Conservation (phyloP, 2,888 invertebrate species). For the Andricus quercusramuli region DNA sequence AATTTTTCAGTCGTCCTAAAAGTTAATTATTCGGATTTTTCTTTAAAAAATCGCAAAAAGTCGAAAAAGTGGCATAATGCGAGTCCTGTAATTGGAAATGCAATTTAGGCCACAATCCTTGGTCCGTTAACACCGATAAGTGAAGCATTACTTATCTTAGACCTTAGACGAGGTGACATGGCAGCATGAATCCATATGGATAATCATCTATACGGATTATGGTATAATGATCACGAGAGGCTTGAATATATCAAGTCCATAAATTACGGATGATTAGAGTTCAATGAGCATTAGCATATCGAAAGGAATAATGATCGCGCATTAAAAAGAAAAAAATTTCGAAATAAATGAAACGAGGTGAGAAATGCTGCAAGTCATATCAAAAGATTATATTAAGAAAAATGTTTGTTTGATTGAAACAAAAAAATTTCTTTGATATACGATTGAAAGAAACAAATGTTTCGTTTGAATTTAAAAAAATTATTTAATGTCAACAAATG, state of each 20-base stretch:
- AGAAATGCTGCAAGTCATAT: background rate
- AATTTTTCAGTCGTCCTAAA: too few relatives aligned
- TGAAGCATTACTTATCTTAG: background rate
- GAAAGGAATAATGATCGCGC: background rate
- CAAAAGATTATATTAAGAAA: background rate
- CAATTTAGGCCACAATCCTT: background rate
- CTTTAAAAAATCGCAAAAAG: too few relatives aligned
- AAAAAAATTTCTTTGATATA: background rate
- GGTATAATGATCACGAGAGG: background rate
- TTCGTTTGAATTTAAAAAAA: too few relatives aligned
- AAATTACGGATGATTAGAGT: background rate
- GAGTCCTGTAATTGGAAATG: too few relatives aligned
- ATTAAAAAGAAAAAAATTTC: background rate
- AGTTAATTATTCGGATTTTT: too few relatives aligned
- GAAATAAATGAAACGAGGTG: background rate
- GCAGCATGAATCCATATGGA: background rate
- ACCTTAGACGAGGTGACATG: background rate
- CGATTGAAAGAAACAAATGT: too few relatives aligned
- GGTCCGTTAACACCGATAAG: background rate
- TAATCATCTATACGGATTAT: constrained; percentile 2
- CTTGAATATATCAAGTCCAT: background rate
- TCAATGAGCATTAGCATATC: background rate
- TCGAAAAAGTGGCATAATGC: too few relatives aligned
- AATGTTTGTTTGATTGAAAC: too few relatives aligned
- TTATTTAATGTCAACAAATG: too few relatives aligned